phyloP scores from a whole-genome alignment of 2,888 invertebrate species.

The Pollenia labialis region DNA sequence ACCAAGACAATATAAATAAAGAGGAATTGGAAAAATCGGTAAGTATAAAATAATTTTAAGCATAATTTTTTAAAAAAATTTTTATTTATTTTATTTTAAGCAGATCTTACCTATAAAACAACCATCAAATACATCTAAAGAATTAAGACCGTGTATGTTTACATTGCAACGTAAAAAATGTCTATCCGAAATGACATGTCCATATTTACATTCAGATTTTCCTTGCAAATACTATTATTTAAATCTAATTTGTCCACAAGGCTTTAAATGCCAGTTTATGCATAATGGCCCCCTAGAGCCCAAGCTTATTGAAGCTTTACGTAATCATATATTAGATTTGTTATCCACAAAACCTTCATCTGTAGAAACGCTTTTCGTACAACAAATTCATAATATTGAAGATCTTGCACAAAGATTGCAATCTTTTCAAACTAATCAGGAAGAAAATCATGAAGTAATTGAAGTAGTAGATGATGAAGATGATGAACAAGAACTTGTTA shows the following conservation, averaged over 20 bases:
- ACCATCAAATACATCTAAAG: not conserved
- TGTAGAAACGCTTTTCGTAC: conserved; percentile 45
- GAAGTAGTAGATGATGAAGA: conserved; percentile 63
- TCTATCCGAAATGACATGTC: conserved; percentile 94
- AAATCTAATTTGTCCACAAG: conserved; percentile 91
- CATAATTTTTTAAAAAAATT: not conserved
- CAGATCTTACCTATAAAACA: not conserved
- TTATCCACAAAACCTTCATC: conserved; percentile 36
- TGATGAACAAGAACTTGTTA: conserved; percentile 30
- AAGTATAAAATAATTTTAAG: not conserved
- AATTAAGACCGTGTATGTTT: conserved; percentile 42
- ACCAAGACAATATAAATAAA: not conserved
- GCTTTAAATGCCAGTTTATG: conserved; percentile 60
- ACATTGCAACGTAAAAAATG: conserved; percentile 89
- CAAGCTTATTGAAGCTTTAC: conserved; percentile 42
- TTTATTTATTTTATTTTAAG: conserved; percentile 1
- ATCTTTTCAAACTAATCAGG: conserved; percentile 20
- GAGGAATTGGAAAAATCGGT: not conserved
- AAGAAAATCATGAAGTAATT: conserved; percentile 35
- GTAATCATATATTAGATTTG: conserved; percentile 59
- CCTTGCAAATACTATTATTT: conserved; percentile 98
- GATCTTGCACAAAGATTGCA: conserved; percentile 45
- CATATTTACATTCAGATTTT: conserved; percentile 97
- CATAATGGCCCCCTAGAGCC: conserved; percentile 63
- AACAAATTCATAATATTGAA: conserved; percentile 59